A percentile compares a stretch with the other conserved stretches of the same genome.
Evolutionary conservation across 2,113 vertebrate species (phyloP).

Genomic region (Cyanoderma ruficeps): DNA sequence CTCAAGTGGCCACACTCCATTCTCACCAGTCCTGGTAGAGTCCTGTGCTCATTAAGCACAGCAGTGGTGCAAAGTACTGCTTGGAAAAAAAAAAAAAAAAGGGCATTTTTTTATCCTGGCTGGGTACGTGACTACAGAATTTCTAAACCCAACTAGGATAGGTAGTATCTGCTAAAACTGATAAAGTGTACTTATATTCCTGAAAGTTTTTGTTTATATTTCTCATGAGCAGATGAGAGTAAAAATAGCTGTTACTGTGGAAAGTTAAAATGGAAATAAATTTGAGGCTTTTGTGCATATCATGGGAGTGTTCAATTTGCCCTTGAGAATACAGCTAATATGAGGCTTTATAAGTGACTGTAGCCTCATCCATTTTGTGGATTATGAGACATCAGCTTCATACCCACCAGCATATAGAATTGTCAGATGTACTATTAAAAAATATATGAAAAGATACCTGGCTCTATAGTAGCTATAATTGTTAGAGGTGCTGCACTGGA

Average conservation of each 20-base stretch:
- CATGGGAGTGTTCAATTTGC: not conserved
- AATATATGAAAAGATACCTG: not conserved
- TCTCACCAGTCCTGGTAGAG: not conserved
- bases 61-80: not conserved
- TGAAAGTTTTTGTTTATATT: not conserved
- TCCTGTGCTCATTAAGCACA: not conserved
- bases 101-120: not conserved
- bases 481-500: not conserved
- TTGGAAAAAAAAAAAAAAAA: not conserved
- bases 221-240: not conserved
- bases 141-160: not conserved
- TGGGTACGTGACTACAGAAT: not conserved
- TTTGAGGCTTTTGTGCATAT: not conserved
- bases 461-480: not conserved
- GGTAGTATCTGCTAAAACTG: not conserved
- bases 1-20: not conserved
- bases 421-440: not conserved
- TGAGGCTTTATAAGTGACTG: not conserved
- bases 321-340: not conserved
- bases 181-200: not conserved
- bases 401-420: not conserved
- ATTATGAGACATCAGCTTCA: constrained; percentile 3
- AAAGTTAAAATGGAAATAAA: not conserved
- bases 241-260: not conserved
- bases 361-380: not conserved